Base-by-base conservation (phyloP, 2,797 vertebrate species). In the Catostomus latipinnis region DNA sequence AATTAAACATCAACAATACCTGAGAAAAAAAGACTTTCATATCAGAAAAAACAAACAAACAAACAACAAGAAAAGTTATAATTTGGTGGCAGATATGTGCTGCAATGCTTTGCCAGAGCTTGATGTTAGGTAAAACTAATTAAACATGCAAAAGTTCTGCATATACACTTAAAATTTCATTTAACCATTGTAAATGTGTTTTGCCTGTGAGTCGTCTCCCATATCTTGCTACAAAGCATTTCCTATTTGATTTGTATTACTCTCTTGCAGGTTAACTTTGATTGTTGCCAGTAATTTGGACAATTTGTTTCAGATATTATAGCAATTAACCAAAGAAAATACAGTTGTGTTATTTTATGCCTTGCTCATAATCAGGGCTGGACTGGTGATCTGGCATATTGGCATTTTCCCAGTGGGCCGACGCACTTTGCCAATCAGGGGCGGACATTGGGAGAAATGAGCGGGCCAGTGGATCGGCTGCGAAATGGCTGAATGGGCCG, bases 71-170 rank as follows among this genome's bases (percentile, higher is more conserved):
- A 63, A 11, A 14, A 5, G 5, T 46, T 34, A 14, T 49, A 50
- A 76, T 68, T 76, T 12, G 8, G 13, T 34, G 16, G 46, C 6
- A 5, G 45, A 76, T 50, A 1, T 90, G 87, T 81, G 91, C 88
- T 88, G 82, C 82, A 92, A 89, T 88, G 88, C 89, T 86, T 86
- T 86, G 85, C 74, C 86, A 90, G 88, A 86, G 86, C 82, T 89
- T 88, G 81, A 83, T 83, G 90, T 90, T 89, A 90, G 54, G 48
- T 91, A 87, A 89, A 92, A 92, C 91, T 91, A 91, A 92, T 92
- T 86, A 84, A 89, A 90, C 87, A 89, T 22, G 88, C 88, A 77
- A 91, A 88, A 89, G 88, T 89, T 88, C 83, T 87, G 83, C 62
- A 83, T 86, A 87, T 87, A 90, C 81, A 78, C 84, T 89, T 49